A percentile compares a stretch with the other conserved stretches of the same genome.
These are phyloP conservation scores for Cyprinodon brontotheroides DNA, from an alignment of 2,113 vertebrate species.

Conservation along the genomic window DNA sequence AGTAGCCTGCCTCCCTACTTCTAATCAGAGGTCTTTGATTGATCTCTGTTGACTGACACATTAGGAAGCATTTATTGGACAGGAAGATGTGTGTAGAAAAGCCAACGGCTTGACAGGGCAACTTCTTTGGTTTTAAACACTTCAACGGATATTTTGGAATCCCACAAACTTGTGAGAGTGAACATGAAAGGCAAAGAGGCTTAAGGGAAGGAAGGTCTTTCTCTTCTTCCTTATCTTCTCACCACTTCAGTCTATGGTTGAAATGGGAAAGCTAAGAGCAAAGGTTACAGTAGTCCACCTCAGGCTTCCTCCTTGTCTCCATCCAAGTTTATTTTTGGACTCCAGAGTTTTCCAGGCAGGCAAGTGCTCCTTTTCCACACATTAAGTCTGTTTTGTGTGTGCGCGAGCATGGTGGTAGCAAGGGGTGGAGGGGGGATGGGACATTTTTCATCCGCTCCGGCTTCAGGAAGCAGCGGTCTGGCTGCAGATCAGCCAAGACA, in stretches of 20 bases:
- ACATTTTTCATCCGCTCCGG: slow-evolving; percentile 81
- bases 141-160: slow-evolving; percentile 18
- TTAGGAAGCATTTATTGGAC: slow-evolving; percentile 43
- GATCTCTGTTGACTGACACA: slow-evolving; percentile 60
- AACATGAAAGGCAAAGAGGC: slow-evolving; percentile 56
- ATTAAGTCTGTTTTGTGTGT: slow-evolving; percentile 39
- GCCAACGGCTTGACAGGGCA: slow-evolving; percentile 43
- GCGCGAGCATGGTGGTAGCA: slow-evolving; percentile 19
- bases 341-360: slow-evolving; percentile 69
- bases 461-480: slow-evolving; percentile 81
- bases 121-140: slow-evolving; percentile 36
- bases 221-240: slow-evolving; percentile 11
- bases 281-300: slow-evolving; percentile 11
- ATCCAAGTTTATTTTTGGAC: slow-evolving; percentile 63
- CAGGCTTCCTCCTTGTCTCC: slow-evolving; percentile 28
- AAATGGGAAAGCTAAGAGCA: slow-evolving; percentile 32
- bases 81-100: slow-evolving; percentile 52
- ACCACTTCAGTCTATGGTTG: slow-evolving; percentile 42
- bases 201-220: slow-evolving; percentile 35
- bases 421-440: slow-evolving; percentile 9
- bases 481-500: slow-evolving; percentile 60
- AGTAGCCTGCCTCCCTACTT: slow-evolving; percentile 49
- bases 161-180: slow-evolving; percentile 5
- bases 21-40: slow-evolving; percentile 77
- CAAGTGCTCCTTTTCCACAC: slow-evolving; percentile 59